phyloP scores from a whole-genome alignment of 2,797 vertebrate species.

The Acipenser transmontanus region DNA sequence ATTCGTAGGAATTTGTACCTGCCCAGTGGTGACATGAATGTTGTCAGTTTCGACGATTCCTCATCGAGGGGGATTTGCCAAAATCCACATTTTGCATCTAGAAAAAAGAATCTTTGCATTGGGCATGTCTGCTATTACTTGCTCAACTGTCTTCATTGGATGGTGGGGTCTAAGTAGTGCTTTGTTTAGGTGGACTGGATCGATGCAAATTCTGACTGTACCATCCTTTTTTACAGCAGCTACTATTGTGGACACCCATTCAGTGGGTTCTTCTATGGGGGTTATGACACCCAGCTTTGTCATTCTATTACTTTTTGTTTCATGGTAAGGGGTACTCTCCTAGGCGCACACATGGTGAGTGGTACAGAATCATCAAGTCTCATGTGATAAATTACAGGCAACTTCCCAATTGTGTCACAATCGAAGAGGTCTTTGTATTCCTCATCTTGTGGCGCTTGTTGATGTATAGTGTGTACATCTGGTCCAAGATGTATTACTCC shows the following conservation, averaged over 20 bases:
- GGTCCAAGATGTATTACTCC: constrained; percentile 10
- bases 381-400: no score
- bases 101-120: not conserved
- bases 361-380: no score
- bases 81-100: not conserved
- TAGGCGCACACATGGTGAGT: no score
- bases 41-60: not conserved
- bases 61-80: not conserved
- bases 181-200: no score
- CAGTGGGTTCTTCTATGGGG: not conserved
- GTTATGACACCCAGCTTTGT: no score
- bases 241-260: not conserved
- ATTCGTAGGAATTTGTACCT: constrained; percentile 9
- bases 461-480: constrained; percentile 7
- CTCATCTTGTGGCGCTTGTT: not conserved
- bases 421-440: no score
- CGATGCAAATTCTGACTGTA: constrained; percentile 5
- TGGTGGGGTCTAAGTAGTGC: not conserved
- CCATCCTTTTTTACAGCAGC: constrained; percentile 13
- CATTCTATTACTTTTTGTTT: no score
- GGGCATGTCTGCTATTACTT: not conserved
- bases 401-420: no score
- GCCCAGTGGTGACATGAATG: not conserved
- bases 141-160: not conserved
- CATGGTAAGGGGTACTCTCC: no score